Evolutionary conservation across 2,113 vertebrate species (phyloP).

Genomic region (Gasterosteus aculeatus): DNA sequence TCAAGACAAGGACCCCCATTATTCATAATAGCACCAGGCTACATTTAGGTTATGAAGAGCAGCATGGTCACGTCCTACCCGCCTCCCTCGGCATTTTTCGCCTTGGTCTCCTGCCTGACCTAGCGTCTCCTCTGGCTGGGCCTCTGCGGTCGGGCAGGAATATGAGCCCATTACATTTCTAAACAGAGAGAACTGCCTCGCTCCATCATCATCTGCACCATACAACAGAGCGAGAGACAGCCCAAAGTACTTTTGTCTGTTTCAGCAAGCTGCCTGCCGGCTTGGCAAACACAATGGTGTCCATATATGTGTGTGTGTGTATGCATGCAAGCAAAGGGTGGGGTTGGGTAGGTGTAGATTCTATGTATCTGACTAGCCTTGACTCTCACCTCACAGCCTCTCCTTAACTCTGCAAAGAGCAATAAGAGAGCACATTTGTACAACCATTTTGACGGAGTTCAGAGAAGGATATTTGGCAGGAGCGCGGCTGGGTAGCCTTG

Average conservation of each 20-base stretch:
- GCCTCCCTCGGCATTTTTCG: conserved; percentile 10
- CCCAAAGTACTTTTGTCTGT: conserved; percentile 61
- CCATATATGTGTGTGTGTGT: conserved; percentile 3
- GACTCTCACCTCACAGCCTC: conserved; percentile 49
- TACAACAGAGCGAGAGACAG: conserved; percentile 50
- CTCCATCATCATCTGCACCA: conserved; percentile 74
- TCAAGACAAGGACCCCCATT: conserved; percentile 42
- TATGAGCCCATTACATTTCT: conserved; percentile 69
- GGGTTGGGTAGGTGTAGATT: background rate
- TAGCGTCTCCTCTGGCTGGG: conserved; percentile 62
- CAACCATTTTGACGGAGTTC: conserved; percentile 70
- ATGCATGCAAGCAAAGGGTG: conserved; percentile 4
- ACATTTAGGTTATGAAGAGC: conserved; percentile 36
- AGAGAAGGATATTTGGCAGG: conserved; percentile 72
- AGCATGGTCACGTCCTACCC: conserved; percentile 52
- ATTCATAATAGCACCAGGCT: conserved; percentile 48
- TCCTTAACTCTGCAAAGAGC: conserved; percentile 35
- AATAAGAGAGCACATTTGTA: conserved; percentile 70
- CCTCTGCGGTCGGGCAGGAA: conserved; percentile 55
- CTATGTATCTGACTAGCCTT: conserved; percentile 3
- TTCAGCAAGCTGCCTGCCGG: conserved; percentile 48
- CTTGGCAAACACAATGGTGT: conserved; percentile 40
- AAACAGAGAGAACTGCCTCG: conserved; percentile 67
- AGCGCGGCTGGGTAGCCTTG: conserved; percentile 73
- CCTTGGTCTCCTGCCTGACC: conserved; percentile 60